Evolutionary conservation across 2,113 vertebrate species (phyloP), one percentile per base, ranked within the genome.

Genomic region (Trachemys scripta): DNA sequence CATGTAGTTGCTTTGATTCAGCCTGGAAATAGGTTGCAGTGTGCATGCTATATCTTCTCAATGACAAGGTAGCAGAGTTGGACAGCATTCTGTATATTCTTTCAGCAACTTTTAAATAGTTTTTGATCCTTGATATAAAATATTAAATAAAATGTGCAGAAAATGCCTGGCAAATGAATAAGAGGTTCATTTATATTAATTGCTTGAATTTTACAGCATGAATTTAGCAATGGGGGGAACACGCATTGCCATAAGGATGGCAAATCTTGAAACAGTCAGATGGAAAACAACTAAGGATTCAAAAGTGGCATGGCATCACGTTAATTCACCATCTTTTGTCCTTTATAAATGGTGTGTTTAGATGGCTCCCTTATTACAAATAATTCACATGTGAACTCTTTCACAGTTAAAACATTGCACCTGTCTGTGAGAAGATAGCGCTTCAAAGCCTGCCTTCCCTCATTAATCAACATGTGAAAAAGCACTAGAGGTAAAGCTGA

Each of bases 391-490:
- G 98, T 98, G 98, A 98, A 65, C 96, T 97, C 94, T 97, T 98
- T 98, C 98, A 98, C 85, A 96, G 97, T 97, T 98, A 98, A 99
- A 98, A 96, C 96, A 98, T 97, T 98, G 97, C 98, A 99, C 97
- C 97, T 99, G 98, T 97, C 97, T 96, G 90, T 76, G 83, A 96
- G 84, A 95, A 97, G 95, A 95, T 88, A 94, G 83, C 69, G 80
- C 97, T 98, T 99, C 98, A 99, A 98, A 98, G 98, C 95, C 98
- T 97, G 98, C 97, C 93, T 98, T 94, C 85, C 88, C 95, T 97
- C 95, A 96, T 93, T 93, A 98, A 96, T 96, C 96, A 98, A 79
- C 31, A 94, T 82, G 89, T 81, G 91, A 96, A 96, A 97, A 97
- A 97, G 85, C 76, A 83, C 80, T 87, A 51, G 79, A 90, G 88